Percentiles rank a stretch among this genome's conserved stretches.
Evolutionary conservation across 2,797 vertebrate genomes (phyloP).

Genomic region (Micromesistius poutassou): DNA sequence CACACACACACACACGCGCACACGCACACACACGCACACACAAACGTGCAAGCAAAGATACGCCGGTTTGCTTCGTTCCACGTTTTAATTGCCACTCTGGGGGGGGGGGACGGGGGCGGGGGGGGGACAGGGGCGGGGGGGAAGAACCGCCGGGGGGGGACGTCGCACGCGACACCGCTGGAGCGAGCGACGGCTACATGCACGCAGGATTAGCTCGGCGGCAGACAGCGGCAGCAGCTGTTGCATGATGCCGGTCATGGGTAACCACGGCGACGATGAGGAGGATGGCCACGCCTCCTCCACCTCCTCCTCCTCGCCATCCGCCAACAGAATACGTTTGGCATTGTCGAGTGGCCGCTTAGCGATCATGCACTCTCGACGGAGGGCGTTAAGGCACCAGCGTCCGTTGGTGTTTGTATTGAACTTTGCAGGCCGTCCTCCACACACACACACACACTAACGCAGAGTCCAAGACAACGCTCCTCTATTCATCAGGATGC

Average conservation of each 20-base stretch:
- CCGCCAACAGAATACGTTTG: background rate
- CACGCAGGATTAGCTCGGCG: constrained; percentile 32
- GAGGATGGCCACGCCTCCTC: background rate
- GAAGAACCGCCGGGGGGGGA: background rate
- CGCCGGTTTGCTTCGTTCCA: constrained; percentile 40
- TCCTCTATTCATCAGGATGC: background rate
- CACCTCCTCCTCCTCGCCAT: background rate
- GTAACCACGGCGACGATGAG: too few relatives aligned
- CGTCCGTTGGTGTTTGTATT: background rate
- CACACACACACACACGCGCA: constrained; percentile 24
- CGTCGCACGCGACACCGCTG: background rate
- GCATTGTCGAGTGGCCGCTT: constrained; percentile 19
- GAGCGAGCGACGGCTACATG: constrained; percentile 27
- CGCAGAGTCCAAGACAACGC: background rate
- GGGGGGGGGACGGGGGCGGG: constrained; percentile 9
- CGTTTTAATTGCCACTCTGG: constrained; percentile 14
- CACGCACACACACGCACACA: constrained; percentile 26
- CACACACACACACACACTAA: background rate
- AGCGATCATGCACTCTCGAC: constrained; percentile 18
- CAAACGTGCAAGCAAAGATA: constrained; percentile 2
- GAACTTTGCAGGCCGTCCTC: background rate
- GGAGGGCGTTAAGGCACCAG: constrained; percentile 18
- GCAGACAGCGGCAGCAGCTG: constrained; percentile 17
- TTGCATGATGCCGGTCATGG: background rate
- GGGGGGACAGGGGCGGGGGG: constrained; percentile 5